These are phyloP conservation scores for Entomobrya proxima DNA, from an alignment of 2,888 invertebrate genomes.

Conservation along the genomic window DNA sequence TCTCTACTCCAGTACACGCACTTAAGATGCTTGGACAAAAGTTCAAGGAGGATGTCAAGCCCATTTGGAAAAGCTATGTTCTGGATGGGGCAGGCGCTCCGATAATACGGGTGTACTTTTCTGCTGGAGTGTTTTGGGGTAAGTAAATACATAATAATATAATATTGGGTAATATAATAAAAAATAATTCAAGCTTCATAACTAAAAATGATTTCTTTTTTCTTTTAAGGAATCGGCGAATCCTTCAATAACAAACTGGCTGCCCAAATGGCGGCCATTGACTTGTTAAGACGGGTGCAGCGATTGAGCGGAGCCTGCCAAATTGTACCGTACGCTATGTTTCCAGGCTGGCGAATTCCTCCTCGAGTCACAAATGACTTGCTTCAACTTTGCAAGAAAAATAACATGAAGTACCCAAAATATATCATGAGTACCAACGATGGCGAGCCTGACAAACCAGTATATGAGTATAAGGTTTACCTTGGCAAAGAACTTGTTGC, in stretches of 20 bases:
- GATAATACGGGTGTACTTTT: constrained; percentile 10
- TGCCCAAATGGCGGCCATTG: constrained; percentile 55
- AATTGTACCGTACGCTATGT: constrained; percentile 22
- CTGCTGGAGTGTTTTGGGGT: constrained; percentile 18
- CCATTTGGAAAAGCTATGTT: not conserved
- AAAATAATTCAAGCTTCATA: not conserved
- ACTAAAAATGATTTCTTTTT: not conserved
- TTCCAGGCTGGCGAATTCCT: constrained; percentile 50
- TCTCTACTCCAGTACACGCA: constrained; percentile 51
- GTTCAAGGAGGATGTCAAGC: not conserved
- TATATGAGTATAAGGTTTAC: not conserved
- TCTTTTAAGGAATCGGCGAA: constrained; percentile 40
- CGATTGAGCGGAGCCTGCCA: not conserved
- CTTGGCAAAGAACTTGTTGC: not conserved
- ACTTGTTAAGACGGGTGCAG: not conserved
- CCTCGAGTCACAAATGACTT: constrained; percentile 2
- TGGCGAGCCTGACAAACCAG: not conserved
- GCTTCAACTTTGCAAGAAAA: not conserved
- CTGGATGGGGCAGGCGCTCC: not conserved
- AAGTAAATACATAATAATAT: not conserved
- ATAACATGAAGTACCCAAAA: not conserved
- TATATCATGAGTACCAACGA: not conserved
- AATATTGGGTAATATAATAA: not conserved
- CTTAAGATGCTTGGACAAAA: not conserved
- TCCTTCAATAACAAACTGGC: not conserved